phyloP scores from a whole-genome alignment of 2,113 vertebrate species.

The Cercopithecus mona region DNA sequence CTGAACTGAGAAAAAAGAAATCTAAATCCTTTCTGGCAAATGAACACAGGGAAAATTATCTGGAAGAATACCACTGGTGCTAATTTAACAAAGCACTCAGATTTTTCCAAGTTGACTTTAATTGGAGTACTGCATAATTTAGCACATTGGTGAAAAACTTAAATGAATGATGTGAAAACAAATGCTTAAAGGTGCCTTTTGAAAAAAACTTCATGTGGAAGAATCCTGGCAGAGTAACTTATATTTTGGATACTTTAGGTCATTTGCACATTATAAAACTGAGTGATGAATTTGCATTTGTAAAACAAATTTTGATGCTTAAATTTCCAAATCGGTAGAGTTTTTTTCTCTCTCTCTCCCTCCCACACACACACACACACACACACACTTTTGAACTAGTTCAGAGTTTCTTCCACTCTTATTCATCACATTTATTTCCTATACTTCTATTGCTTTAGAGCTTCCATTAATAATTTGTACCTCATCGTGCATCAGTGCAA shows the following conservation, averaged over 20 bases:
- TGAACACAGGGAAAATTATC: constrained; percentile 8
- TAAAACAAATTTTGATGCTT: not conserved
- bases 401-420: not conserved
- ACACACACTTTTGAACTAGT: not conserved
- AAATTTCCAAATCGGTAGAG: not conserved
- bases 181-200: not conserved
- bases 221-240: not conserved
- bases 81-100: not conserved
- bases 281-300: not conserved
- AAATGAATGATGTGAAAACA: not conserved
- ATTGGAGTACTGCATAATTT: not conserved
- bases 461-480: not conserved
- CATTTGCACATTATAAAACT: not conserved
- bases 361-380: not conserved
- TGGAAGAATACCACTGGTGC: not conserved
- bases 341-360: not conserved
- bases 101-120: constrained; percentile 19
- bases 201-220: not conserved
- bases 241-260: constrained; percentile 16
- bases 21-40: constrained; percentile 4
- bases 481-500: not conserved
- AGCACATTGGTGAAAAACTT: not conserved
- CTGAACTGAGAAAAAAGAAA: not conserved
- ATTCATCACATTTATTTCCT: not conserved
- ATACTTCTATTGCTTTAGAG: not conserved